Evolutionary conservation across 2,888 invertebrate genomes (phyloP).

Genomic region (Synanthedon formicaeformis): DNA sequence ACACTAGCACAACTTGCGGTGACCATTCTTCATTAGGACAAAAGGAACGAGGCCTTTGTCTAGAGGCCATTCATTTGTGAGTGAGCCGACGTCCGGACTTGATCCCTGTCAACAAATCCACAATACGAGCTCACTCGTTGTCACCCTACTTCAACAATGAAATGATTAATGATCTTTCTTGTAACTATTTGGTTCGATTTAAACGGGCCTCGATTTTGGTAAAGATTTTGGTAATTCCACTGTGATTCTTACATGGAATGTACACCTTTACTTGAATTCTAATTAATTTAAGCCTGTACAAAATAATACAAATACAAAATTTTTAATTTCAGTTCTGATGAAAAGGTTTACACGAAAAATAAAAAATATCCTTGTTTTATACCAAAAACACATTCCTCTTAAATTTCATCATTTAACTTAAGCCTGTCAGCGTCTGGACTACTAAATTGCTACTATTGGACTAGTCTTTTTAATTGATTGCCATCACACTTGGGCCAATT

Average conservation of each 20-base stretch:
- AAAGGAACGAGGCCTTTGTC: slow-evolving; percentile 61
- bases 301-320: no score
- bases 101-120: slow-evolving; percentile 66
- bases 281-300: no score
- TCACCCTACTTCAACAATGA: slow-evolving; percentile 57
- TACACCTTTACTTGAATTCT: background rate
- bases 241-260: slow-evolving; percentile 1
- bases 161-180: slow-evolving; percentile 61
- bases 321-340: no score
- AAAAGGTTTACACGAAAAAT: no score
- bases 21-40: slow-evolving; percentile 68
- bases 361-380: no score
- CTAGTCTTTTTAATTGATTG: no score
- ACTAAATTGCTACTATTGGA: no score
- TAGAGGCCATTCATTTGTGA: slow-evolving; percentile 55
- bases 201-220: background rate
- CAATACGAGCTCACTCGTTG: slow-evolving; percentile 59
- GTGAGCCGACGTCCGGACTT: slow-evolving; percentile 43
- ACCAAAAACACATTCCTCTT: no score
- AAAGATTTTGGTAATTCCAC: background rate
- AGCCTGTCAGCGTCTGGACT: no score
- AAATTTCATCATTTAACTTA: no score
- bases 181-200: slow-evolving; percentile 7
- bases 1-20: slow-evolving; percentile 52
- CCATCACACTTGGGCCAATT: no score